Evolutionary conservation across 2,888 invertebrate genomes (phyloP).

Genomic region (Stenodema calcarata): DNA sequence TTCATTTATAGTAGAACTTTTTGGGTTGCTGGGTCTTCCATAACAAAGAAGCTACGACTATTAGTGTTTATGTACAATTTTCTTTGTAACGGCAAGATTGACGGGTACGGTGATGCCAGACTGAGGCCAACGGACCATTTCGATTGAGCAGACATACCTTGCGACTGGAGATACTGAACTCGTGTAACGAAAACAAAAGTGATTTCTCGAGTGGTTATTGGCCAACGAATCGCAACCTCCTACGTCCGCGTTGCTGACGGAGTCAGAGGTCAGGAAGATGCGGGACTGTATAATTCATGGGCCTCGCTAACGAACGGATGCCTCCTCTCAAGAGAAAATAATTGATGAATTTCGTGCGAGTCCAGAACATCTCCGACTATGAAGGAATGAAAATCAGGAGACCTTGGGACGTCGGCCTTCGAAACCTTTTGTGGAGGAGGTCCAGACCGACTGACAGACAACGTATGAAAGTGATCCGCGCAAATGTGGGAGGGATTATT

Average conservation of each 20-base stretch:
- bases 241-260: not conserved
- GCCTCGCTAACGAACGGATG: not conserved
- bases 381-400: not conserved
- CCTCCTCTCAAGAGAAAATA: not conserved
- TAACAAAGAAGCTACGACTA: too few relatives aligned
- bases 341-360: conserved; percentile 6
- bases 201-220: not conserved
- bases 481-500: not conserved
- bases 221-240: not conserved
- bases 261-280: conserved; percentile 14
- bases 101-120: too few relatives aligned
- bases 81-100: too few relatives aligned
- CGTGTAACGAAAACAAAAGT: not conserved
- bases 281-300: not conserved
- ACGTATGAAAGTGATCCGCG: not conserved
- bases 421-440: not conserved
- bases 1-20: too few relatives aligned
- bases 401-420: not conserved
- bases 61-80: too few relatives aligned
- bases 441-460: not conserved
- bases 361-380: not conserved
- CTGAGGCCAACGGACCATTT: too few relatives aligned
- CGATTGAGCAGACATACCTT: too few relatives aligned
- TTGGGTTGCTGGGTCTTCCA: too few relatives aligned
- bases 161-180: too few relatives aligned